Evolutionary conservation across 2,797 vertebrate genomes (phyloP).

Genomic region (Babyrousa celebensis): DNA sequence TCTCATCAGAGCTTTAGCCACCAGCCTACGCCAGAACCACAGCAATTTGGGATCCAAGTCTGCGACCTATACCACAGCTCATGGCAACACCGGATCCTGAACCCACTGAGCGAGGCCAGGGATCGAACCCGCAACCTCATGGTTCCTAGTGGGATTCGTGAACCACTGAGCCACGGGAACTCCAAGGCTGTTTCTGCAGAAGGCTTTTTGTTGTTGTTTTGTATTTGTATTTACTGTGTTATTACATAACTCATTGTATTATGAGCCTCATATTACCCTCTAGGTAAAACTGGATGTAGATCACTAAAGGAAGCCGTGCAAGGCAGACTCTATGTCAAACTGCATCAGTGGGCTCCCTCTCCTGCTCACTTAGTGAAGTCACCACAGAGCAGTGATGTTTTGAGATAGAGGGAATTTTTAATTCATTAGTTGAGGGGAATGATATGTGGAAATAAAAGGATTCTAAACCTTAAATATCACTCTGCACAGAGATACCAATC

Average conservation of each 20-base stretch:
- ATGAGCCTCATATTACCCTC: background rate
- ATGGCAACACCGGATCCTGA: too few species aligned
- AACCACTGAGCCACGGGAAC: too few species aligned
- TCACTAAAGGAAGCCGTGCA: background rate
- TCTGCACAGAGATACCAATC: background rate
- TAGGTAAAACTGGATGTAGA: background rate
- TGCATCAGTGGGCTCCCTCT: background rate
- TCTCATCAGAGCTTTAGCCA: too few species aligned
- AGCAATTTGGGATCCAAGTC: too few species aligned
- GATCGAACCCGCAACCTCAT: too few species aligned
- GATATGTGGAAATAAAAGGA: constrained; percentile 1
- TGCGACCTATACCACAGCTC: too few species aligned
- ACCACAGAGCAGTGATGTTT: background rate
- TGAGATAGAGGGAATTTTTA: background rate
- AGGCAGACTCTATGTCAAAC: background rate
- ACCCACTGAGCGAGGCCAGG: too few species aligned
- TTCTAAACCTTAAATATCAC: background rate
- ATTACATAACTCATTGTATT: background rate
- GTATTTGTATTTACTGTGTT: background rate
- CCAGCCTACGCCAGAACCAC: too few species aligned
- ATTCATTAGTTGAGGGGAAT: background rate
- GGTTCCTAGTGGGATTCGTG: too few species aligned
- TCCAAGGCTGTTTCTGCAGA: background rate
- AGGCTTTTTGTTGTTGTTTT: background rate
- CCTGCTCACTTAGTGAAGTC: background rate